Conservation (phyloP, 2,113 vertebrate species). For the Cochlearius cochlearius region DNA sequence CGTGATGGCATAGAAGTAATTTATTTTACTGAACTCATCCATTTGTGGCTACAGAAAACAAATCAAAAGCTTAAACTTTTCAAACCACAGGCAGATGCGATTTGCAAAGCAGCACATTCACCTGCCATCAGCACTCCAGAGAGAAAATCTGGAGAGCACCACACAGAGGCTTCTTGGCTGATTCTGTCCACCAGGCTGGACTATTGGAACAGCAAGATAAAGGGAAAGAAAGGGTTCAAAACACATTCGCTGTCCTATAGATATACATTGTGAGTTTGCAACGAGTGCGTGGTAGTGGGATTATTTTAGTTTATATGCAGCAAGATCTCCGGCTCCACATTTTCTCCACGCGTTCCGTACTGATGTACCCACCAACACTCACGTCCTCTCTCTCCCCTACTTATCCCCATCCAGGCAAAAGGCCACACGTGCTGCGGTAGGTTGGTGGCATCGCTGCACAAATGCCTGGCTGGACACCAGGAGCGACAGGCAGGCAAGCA, state of each 20-base stretch:
- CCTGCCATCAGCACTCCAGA: background rate
- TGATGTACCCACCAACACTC: background rate
- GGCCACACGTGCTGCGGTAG: rapidly evolving
- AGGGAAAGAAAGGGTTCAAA: background rate
- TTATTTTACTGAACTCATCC: background rate
- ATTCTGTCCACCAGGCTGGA: background rate
- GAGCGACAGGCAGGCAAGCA: rapidly evolving
- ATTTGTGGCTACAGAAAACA: background rate
- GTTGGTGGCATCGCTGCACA: background rate
- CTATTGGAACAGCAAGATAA: background rate
- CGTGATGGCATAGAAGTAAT: background rate
- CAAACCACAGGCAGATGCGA: background rate
- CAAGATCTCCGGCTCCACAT: rapidly evolving
- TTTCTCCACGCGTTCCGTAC: rapidly evolving
- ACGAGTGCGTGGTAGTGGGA: background rate
- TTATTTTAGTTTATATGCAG: background rate
- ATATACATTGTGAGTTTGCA: background rate
- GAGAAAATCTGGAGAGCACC: background rate
- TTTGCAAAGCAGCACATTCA: background rate
- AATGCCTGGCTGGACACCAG: background rate
- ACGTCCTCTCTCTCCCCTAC: rapidly evolving
- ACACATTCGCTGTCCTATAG: background rate
- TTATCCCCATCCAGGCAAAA: background rate
- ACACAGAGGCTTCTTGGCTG: background rate
- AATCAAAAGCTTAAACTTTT: background rate